These are phyloP conservation scores for Paralichthys olivaceus DNA, from an alignment of 2,113 vertebrate genomes.

Conservation along the genomic window DNA sequence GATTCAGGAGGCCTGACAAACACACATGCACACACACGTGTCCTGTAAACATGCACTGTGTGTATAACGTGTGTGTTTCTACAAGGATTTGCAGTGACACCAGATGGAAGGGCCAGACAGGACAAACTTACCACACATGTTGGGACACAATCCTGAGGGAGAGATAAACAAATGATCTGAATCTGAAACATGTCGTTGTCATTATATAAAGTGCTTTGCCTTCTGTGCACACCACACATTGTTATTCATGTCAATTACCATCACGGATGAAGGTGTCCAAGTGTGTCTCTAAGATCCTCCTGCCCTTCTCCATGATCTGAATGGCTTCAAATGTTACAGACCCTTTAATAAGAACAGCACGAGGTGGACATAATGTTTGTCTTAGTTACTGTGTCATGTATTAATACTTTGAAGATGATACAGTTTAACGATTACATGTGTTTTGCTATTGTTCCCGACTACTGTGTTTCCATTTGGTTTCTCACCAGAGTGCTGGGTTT, in stretches of 20 bases:
- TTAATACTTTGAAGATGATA: not conserved
- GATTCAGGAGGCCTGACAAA: slow-evolving; percentile 72
- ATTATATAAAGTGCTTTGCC: not conserved
- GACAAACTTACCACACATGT: slow-evolving; percentile 78
- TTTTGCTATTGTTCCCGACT: no score
- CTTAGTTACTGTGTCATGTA: not conserved
- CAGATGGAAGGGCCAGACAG: not conserved
- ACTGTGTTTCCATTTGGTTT: no score
- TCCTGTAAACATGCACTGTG: slow-evolving; percentile 21
- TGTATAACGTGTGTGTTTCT: not conserved
- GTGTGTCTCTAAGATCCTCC: slow-evolving; percentile 75
- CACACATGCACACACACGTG: slow-evolving; percentile 13
- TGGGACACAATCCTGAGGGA: slow-evolving; percentile 79
- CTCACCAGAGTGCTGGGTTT: slow-evolving; percentile 44
- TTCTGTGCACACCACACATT: slow-evolving; percentile 5
- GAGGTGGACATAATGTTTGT: not conserved
- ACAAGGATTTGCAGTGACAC: slow-evolving; percentile 13
- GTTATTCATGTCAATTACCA: slow-evolving; percentile 53
- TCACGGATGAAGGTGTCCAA: slow-evolving; percentile 69
- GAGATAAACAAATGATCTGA: slow-evolving; percentile 29
- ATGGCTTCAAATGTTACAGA: slow-evolving; percentile 58
- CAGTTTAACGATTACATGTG: not conserved
- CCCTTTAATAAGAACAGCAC: slow-evolving; percentile 41
- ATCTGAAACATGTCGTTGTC: slow-evolving; percentile 33
- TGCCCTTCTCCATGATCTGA: slow-evolving; percentile 75